A percentile compares a stretch with the other conserved stretches of the same genome.
Evolutionary conservation across 2,888 invertebrate genomes (phyloP).

Genomic region (Orthosia gracilis): DNA sequence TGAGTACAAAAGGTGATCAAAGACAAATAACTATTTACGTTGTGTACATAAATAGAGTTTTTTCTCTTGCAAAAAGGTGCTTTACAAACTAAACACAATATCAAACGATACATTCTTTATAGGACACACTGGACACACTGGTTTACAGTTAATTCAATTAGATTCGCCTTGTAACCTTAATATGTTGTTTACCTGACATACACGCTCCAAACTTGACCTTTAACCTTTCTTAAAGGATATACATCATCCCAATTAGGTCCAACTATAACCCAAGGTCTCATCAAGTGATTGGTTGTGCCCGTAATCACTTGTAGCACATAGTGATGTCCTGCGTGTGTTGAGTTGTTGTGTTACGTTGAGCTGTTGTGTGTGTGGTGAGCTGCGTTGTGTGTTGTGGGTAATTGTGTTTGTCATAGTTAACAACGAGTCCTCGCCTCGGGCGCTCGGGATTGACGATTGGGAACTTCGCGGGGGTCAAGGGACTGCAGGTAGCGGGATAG

Average conservation of each 20-base stretch:
- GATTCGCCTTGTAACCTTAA: background rate
- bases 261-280: slow-evolving; percentile 13
- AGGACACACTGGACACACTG: no score
- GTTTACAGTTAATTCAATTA: background rate
- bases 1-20: no score
- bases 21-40: no score
- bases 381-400: slow-evolving; percentile 73
- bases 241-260: slow-evolving; percentile 10
- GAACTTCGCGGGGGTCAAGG: slow-evolving; percentile 24
- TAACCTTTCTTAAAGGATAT: background rate
- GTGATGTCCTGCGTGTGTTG: slow-evolving; percentile 40
- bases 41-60: no score
- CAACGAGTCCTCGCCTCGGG: slow-evolving; percentile 76
- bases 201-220: background rate
- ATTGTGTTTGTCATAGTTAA: slow-evolving; percentile 85
- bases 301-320: slow-evolving; percentile 45
- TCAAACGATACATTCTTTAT: no score
- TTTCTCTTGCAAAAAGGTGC: no score
- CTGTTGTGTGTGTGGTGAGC: slow-evolving; percentile 7
- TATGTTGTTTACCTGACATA: background rate
- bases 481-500: slow-evolving; percentile 29
- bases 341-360: slow-evolving; percentile 11
- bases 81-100: no score
- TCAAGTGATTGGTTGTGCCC: slow-evolving; percentile 31
- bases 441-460: slow-evolving; percentile 71